These are phyloP conservation scores for Puntigrus tetrazona DNA, from an alignment of 2,113 vertebrate species.

Conservation along the genomic window DNA sequence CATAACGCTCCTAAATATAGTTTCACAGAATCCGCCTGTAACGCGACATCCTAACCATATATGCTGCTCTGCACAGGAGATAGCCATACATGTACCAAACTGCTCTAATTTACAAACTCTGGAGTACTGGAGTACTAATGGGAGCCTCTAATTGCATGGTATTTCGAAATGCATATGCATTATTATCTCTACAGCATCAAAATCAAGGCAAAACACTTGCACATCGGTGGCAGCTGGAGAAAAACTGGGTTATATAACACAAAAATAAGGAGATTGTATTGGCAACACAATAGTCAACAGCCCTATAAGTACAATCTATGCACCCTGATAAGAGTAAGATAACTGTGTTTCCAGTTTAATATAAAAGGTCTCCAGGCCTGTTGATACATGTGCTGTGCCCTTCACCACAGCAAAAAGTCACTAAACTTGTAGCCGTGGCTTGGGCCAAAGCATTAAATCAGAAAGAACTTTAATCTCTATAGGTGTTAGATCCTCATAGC, in stretches of 20 bases:
- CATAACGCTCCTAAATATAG: not conserved
- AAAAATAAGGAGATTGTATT: not conserved
- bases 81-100: not conserved
- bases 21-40: not conserved
- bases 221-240: not conserved
- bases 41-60: not conserved
- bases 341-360: conserved; percentile 1
- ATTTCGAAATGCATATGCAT: not conserved
- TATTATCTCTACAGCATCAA: not conserved
- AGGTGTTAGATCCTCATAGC: not conserved
- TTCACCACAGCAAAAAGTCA: conserved; percentile 42
- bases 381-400: conserved; percentile 45
- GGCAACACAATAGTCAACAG: not conserved
- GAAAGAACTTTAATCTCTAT: not conserved
- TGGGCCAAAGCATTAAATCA: not conserved
- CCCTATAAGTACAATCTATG: not conserved
- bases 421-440: conserved; percentile 41
- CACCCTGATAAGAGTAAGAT: not conserved
- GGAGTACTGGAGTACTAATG: not conserved
- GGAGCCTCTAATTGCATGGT: not conserved
- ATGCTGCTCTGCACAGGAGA: conserved; percentile 15
- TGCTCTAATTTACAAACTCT: conserved; percentile 13
- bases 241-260: not conserved
- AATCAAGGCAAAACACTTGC: conserved; percentile 9
- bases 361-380: conserved; percentile 29